A percentile compares a stretch with the other conserved stretches of the same genome.
phyloP scores from a whole-genome alignment of 2,113 vertebrate genomes.

The Antennarius striatus region DNA sequence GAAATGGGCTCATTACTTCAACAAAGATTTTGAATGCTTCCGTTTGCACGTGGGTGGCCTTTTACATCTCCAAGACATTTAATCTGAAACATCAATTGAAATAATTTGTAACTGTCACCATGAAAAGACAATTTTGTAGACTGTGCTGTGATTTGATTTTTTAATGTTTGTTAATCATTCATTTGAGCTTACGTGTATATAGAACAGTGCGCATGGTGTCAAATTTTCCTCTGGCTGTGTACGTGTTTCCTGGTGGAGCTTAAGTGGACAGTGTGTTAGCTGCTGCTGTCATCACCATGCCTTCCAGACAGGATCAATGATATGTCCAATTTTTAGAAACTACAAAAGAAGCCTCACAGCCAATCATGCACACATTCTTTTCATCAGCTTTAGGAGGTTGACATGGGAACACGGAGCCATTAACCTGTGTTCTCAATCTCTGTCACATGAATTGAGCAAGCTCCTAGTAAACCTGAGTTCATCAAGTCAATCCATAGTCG shows the following conservation, averaged over 20 bases:
- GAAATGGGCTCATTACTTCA: too few relatives aligned
- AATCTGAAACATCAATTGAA: too few relatives aligned
- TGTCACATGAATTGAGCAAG: slow-evolving; percentile 34
- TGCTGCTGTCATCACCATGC: slow-evolving; percentile 51
- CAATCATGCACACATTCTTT: slow-evolving; percentile 68
- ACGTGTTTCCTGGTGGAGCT: slow-evolving; percentile 2
- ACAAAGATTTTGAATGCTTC: too few relatives aligned
- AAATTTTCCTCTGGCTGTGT: not conserved
- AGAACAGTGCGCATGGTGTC: slow-evolving; percentile 5
- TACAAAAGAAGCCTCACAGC: slow-evolving; percentile 57
- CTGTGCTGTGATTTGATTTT: too few relatives aligned
- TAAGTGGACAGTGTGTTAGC: slow-evolving; percentile 24
- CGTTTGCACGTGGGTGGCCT: too few relatives aligned
- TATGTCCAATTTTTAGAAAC: slow-evolving; percentile 67
- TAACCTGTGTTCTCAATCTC: slow-evolving; percentile 45
- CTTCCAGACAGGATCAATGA: slow-evolving; percentile 47
- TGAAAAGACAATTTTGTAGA: too few relatives aligned
- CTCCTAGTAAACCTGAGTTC: slow-evolving; percentile 15
- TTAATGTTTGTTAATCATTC: too few relatives aligned
- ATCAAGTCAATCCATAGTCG: slow-evolving; percentile 18
- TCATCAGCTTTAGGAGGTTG: slow-evolving; percentile 37
- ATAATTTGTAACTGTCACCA: too few relatives aligned
- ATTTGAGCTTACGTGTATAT: not conserved
- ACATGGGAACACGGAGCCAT: slow-evolving; percentile 24
- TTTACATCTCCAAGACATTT: too few relatives aligned